phyloP scores from a whole-genome alignment of 2,888 invertebrate genomes.

The Lasioglossum calceatum region DNA sequence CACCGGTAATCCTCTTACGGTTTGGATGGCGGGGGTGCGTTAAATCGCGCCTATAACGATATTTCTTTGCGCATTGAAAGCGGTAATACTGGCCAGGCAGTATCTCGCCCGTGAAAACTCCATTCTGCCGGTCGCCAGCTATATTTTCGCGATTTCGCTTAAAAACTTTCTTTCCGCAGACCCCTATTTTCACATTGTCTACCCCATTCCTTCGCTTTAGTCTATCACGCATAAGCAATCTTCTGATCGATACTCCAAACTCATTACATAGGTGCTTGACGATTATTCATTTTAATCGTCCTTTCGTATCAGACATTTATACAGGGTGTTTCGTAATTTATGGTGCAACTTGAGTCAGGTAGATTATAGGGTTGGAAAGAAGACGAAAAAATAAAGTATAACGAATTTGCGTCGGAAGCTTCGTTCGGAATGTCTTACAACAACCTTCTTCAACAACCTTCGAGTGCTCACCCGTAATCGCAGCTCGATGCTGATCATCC shows the following conservation, averaged over 20 bases:
- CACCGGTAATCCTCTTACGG: slow-evolving; percentile 65
- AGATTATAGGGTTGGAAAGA: too few relatives aligned
- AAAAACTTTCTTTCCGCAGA: background rate
- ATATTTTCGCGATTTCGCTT: slow-evolving; percentile 15
- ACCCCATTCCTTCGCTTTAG: background rate
- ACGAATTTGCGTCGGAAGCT: too few relatives aligned
- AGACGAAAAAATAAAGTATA: too few relatives aligned
- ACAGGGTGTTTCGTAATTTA: background rate
- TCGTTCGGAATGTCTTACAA: too few relatives aligned
- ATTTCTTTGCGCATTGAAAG: slow-evolving; percentile 43
- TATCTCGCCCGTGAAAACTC: slow-evolving; percentile 29
- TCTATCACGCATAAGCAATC: background rate
- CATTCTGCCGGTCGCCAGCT: slow-evolving; percentile 15
- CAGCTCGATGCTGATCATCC: background rate
- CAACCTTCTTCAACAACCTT: too few relatives aligned
- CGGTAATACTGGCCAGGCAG: slow-evolving; percentile 24
- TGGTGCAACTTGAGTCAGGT: too few relatives aligned
- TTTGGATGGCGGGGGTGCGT: slow-evolving; percentile 50
- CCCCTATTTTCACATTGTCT: background rate
- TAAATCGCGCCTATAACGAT: slow-evolving; percentile 66
- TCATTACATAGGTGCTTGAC: background rate
- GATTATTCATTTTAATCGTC: background rate
- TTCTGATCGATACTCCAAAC: background rate
- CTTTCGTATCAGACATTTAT: background rate
- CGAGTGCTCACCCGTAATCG: too few relatives aligned